Evolutionary conservation across 2,797 vertebrate genomes (phyloP), one percentile per base, ranked within the genome.

Genomic region (Xenops minutus): DNA sequence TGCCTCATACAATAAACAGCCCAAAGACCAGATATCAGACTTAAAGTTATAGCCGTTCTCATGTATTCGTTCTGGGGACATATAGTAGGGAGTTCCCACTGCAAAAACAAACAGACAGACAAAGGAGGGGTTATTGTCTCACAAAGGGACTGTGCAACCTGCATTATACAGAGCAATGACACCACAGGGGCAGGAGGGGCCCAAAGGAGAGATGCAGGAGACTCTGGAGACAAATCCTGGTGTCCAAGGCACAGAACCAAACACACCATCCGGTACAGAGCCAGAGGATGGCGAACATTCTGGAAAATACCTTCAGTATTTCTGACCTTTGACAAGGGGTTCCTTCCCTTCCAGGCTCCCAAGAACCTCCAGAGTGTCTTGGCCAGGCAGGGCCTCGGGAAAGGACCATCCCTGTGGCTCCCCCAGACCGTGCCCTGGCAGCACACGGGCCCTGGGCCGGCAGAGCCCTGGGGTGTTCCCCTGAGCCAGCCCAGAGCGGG

Each of bases 1-100:
- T 96, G 98, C 98, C 98, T 98, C 98, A 1, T 98, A 98, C 66
- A 98, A 94, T 64, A 98, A 96, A 76, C 98, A 98, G 96, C 98
- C 98, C 97, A 98, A 95, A 49, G 98, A 98, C 98, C 98, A 98
- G 97, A 98, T 98, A 96, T 98, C 98, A 1, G 98, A 98, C 91
- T 98, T 98, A 94, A 98, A 98, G 98, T 98, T 98, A 95, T 98
- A 98, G 91, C 98, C 98, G 1, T 98, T 98, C 95, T 98, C 98
- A 4, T 98, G 98, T 96, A 98, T 98, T 95, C 98, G 98, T 96
- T 98, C 98, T 3, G 98, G 98, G 41, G 98, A 98, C 98, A 98
- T 98, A 54, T 98, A 98, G 97, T 98, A 98, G 3, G 98, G 98
- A 17, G 98, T 98, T 97, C 98, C 98, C 96, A 98, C 98, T 98